phyloP scores from a whole-genome alignment of 2,888 invertebrate genomes.

The Plagiodera versicolora region DNA sequence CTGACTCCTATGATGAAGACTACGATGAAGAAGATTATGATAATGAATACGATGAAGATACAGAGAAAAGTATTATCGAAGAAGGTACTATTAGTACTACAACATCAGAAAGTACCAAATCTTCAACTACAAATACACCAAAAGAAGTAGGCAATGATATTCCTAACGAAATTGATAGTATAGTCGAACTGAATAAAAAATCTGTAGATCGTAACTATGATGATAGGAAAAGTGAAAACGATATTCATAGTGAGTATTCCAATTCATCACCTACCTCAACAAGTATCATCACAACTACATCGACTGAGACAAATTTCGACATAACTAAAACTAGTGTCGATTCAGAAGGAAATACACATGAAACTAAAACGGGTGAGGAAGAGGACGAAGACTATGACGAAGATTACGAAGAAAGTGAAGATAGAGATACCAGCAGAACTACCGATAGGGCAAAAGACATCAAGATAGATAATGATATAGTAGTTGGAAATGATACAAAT shows the following conservation, averaged over 20 bases:
- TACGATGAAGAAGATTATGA: constrained; percentile 30
- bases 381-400: constrained; percentile 30
- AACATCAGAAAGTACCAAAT: not conserved
- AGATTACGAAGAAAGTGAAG: not conserved
- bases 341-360: not conserved
- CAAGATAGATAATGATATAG: not conserved
- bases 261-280: too few species aligned
- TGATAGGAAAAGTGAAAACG: constrained; percentile 2
- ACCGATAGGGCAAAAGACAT: not conserved
- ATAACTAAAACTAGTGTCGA: not conserved
- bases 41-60: constrained; percentile 23
- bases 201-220: not conserved
- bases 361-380: constrained; percentile 21
- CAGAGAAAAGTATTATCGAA: constrained; percentile 8
- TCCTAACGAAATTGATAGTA: not conserved
- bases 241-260: too few species aligned
- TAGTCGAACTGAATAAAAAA: not conserved
- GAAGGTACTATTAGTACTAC: not conserved
- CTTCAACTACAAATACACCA: not conserved
- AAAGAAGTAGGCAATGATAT: constrained; percentile 5
- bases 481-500: not conserved
- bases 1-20: constrained; percentile 26
- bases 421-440: not conserved
- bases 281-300: too few species aligned
- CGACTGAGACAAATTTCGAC: not conserved